Conservation (phyloP, 2,797 vertebrate species). For the Acropternis orthonyx region DNA sequence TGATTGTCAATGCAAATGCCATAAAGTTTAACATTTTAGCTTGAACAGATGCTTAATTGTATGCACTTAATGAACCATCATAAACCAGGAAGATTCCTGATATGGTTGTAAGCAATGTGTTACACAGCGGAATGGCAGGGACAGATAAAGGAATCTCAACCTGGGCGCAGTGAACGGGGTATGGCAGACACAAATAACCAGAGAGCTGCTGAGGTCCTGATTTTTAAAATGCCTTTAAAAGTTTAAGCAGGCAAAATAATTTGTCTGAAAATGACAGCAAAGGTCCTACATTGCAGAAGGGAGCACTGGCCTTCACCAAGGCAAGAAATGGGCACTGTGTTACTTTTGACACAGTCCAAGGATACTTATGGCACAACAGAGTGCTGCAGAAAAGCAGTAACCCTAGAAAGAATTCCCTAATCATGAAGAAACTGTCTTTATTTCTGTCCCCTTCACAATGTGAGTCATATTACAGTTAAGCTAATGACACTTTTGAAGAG, state of each 20-base stretch:
- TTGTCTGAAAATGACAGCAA: neutral
- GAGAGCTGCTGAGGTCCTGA: neutral
- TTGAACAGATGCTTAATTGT: constrained; percentile 71
- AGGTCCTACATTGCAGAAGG: neutral
- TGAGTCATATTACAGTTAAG: neutral
- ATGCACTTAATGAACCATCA: constrained; percentile 58
- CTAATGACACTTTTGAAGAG: neutral
- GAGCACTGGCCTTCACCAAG: neutral
- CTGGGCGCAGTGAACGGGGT: neutral
- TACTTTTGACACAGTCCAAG: neutral
- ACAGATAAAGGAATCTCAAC: neutral
- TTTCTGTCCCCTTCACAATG: neutral
- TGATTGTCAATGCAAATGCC: constrained; percentile 40
- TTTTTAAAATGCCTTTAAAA: neutral
- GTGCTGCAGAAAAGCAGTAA: neutral
- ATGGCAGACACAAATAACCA: neutral
- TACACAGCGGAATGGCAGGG: neutral
- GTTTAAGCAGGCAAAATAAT: neutral
- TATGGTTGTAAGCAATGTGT: constrained; percentile 36
- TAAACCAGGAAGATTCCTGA: constrained; percentile 53
- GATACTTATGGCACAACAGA: neutral
- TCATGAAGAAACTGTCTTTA: neutral
- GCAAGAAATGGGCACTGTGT: neutral
- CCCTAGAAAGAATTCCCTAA: neutral
- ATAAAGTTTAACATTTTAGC: constrained; percentile 67